Evolutionary conservation across 1,140 invertebrate species (phyloP).

Genomic region (Nephila pilipes): DNA sequence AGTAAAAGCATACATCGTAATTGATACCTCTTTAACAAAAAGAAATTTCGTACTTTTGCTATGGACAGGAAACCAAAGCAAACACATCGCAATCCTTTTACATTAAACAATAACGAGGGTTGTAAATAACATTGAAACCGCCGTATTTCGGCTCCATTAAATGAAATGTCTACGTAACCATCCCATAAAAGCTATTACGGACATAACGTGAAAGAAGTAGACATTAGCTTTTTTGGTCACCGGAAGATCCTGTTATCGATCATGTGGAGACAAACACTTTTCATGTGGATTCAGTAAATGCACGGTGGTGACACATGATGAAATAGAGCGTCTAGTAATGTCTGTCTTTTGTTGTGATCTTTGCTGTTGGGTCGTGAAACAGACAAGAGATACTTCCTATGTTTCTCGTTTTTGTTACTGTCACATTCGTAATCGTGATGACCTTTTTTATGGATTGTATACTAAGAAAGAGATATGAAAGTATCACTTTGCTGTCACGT

Average conservation of each 20-base stretch:
- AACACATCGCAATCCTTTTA: slow-evolving; percentile 5
- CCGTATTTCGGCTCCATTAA: slow-evolving; percentile 19
- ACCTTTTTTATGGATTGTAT: neutral
- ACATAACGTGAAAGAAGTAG: slow-evolving; percentile 36
- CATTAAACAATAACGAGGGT: slow-evolving; percentile 25
- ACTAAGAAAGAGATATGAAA: neutral
- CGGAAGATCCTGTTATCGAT: slow-evolving; percentile 26
- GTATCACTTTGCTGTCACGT: too few relatives aligned
- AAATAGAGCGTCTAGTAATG: neutral
- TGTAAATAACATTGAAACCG: slow-evolving; percentile 24
- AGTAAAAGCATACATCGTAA: neutral
- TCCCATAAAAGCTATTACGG: slow-evolving; percentile 36
- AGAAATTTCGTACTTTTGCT: neutral
- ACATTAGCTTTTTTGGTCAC: slow-evolving; percentile 31
- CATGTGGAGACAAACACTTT: slow-evolving; percentile 23
- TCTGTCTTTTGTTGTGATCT: neutral
- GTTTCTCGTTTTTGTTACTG: too few relatives aligned
- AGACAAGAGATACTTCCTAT: too few relatives aligned
- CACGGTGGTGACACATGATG: neutral
- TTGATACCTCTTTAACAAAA: neutral
- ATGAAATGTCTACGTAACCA: slow-evolving; percentile 40
- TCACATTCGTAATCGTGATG: too few relatives aligned
- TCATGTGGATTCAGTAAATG: slow-evolving; percentile 17
- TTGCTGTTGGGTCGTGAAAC: neutral
- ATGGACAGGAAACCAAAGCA: neutral